These are phyloP conservation scores for Acanthiza pusilla DNA, from an alignment of 2,797 vertebrate genomes.

Conservation along the genomic window DNA sequence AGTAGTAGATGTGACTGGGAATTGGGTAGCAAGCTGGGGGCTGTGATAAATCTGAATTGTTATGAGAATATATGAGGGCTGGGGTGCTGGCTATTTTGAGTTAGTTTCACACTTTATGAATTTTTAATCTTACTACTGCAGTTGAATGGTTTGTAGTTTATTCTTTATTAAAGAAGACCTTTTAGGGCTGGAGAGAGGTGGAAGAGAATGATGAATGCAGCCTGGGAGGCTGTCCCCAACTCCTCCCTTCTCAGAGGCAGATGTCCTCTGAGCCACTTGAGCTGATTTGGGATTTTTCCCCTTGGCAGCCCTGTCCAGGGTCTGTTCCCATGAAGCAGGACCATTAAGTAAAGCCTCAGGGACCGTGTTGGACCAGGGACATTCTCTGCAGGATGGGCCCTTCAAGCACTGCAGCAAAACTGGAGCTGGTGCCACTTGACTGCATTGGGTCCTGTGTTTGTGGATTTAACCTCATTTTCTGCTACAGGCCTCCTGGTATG, in stretches of 20 bases:
- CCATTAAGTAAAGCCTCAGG: background rate
- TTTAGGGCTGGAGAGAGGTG: background rate
- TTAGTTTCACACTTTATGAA: background rate
- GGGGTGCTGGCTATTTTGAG: background rate
- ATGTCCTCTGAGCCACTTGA: background rate
- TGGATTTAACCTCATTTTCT: conserved; percentile 46
- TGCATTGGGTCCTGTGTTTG: background rate
- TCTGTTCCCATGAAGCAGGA: background rate
- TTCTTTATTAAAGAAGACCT: background rate
- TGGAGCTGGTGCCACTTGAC: background rate
- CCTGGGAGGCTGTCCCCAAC: background rate
- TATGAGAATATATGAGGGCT: background rate
- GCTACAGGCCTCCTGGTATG: conserved; percentile 26
- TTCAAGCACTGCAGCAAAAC: background rate
- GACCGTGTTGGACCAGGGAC: background rate
- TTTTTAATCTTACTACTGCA: background rate
- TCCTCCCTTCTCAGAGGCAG: background rate
- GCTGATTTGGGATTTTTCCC: background rate
- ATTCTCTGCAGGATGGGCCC: background rate
- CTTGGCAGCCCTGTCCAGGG: background rate
- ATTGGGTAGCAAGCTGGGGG: background rate
- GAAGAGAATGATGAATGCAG: background rate
- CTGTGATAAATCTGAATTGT: background rate
- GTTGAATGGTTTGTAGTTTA: background rate
- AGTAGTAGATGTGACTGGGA: background rate